Percentiles rank a stretch among this genome's conserved stretches.
Conservation (phyloP, 2,113 vertebrate genomes). For the Dicentrarchus labrax region DNA sequence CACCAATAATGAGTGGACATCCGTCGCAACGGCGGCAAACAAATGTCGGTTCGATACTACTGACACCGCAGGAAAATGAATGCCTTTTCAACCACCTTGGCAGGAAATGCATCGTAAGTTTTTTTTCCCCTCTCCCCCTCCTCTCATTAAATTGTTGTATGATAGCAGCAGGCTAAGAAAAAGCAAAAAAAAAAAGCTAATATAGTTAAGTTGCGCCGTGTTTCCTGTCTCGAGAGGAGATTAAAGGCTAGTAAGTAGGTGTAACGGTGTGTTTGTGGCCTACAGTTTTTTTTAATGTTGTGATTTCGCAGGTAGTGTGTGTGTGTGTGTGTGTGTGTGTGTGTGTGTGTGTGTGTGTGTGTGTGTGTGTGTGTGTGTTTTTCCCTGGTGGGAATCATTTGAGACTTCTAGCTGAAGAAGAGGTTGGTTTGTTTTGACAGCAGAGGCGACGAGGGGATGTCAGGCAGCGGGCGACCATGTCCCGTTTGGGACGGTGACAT, state of each 20-base stretch:
- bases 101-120: constrained; percentile 96
- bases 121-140: not conserved
- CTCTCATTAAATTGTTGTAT: constrained; percentile 38
- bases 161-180: constrained; percentile 39
- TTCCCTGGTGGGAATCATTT: not conserved
- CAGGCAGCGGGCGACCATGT: not conserved
- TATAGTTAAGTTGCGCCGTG: constrained; percentile 48
- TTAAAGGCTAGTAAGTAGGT: not conserved
- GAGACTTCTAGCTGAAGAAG: constrained; percentile 3
- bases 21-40: constrained; percentile 85
- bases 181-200: constrained; percentile 55
- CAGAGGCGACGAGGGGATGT: constrained; percentile 1
- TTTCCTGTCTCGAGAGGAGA: constrained; percentile 31
- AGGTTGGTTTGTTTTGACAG: constrained; percentile 65
- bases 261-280: constrained; percentile 40
- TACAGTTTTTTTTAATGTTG: constrained; percentile 10
- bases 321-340: not conserved
- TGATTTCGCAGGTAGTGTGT: not conserved
- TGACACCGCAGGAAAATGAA: constrained; percentile 93
- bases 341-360: not conserved
- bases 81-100: constrained; percentile 90
- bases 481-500: constrained; percentile 43
- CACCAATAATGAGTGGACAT: constrained; percentile 88
- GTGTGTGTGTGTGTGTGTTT: not conserved
- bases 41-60: constrained; percentile 88